Evolutionary conservation across 2,113 vertebrate species (phyloP).

Genomic region (Eubucco bourcierii): DNA sequence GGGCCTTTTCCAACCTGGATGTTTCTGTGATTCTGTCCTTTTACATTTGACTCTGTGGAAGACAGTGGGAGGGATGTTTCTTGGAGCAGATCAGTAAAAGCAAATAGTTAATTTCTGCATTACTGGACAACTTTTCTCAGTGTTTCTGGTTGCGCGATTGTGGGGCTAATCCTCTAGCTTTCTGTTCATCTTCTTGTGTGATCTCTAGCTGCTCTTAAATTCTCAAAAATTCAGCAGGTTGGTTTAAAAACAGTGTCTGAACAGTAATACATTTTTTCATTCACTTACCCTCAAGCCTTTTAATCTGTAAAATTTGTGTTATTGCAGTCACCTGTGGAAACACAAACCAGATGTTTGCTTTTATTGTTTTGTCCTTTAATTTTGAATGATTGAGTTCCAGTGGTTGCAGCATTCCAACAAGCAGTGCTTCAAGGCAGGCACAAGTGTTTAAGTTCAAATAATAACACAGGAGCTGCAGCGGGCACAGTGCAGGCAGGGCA

Average conservation of each 20-base stretch:
- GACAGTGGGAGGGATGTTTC: neutral
- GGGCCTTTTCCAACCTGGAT: too few relatives aligned
- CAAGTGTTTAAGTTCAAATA: neutral
- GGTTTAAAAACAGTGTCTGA: neutral
- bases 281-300: neutral
- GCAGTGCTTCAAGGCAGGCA: neutral
- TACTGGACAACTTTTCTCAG: neutral
- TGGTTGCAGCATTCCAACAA: neutral
- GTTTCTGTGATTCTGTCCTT: neutral
- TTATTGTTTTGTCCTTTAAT: constrained; percentile 17
- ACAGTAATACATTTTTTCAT: neutral
- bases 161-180: neutral
- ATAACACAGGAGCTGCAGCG: fast-evolving
- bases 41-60: neutral
- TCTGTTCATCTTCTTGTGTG: neutral
- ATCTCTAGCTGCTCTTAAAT: neutral
- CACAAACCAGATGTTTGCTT: neutral
- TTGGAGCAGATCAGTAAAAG: neutral
- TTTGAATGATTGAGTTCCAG: neutral
- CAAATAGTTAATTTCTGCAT: neutral
- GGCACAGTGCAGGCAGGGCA: neutral
- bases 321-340: neutral
- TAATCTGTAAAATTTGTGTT: neutral
- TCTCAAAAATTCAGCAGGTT: neutral
- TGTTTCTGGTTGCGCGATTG: neutral